Conservation (phyloP, 1,140 invertebrate genomes). For the Pachyrhynchus sulphureomaculatus region DNA sequence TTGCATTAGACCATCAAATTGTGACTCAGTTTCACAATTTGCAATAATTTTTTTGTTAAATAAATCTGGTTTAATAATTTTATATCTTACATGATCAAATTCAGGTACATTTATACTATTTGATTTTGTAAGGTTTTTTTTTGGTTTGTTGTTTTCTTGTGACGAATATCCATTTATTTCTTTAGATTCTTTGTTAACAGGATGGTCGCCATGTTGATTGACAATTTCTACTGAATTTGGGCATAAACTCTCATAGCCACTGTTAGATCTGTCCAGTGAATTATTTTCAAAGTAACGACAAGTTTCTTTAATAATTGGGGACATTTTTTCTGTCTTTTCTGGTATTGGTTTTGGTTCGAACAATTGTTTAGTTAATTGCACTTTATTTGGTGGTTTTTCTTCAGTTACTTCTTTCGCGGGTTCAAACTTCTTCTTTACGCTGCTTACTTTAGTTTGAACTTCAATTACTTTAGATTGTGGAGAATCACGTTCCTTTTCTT, state of each 20-base stretch:
- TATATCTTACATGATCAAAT: conserved; percentile 76
- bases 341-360: conserved; percentile 43
- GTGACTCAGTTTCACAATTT: conserved; percentile 67
- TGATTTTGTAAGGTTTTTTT: conserved; percentile 38
- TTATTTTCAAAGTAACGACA: conserved; percentile 46
- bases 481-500: conserved; percentile 30
- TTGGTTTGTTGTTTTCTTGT: background rate
- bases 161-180: background rate
- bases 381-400: conserved; percentile 40
- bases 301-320: conserved; percentile 43
- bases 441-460: conserved; percentile 46
- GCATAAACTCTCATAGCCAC: conserved; percentile 46
- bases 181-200: conserved; percentile 13
- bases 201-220: background rate
- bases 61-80: conserved; percentile 74
- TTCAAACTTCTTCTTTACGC: conserved; percentile 49
- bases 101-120: conserved; percentile 58
- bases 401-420: conserved; percentile 26
- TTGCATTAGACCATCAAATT: conserved; percentile 76
- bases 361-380: conserved; percentile 45
- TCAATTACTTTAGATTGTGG: conserved; percentile 40
- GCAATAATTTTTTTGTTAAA: conserved; percentile 73
- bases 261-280: conserved; percentile 16
- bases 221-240: conserved; percentile 51
- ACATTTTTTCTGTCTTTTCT: conserved; percentile 39